Evolutionary conservation across 2,113 vertebrate genomes (phyloP).

Genomic region (Nothocercus nigrocapillus): DNA sequence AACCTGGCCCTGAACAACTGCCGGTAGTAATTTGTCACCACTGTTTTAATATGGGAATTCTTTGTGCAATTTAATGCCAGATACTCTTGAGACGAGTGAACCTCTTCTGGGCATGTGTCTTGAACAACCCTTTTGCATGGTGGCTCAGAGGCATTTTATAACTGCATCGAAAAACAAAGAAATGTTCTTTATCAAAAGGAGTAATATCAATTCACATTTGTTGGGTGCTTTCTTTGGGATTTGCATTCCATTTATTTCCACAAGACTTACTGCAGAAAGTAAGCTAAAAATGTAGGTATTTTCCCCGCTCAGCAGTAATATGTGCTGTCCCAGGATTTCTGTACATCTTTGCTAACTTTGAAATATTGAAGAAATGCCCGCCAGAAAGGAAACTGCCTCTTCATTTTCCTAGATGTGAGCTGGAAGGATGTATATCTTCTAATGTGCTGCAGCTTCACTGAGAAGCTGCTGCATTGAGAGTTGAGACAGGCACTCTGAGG

Average conservation of each 20-base stretch:
- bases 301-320: neutral
- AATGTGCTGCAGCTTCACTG: accelerated
- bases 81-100: neutral
- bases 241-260: neutral
- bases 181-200: neutral
- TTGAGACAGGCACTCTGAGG: neutral
- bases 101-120: neutral
- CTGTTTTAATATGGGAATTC: neutral
- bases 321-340: neutral
- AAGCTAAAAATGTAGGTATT: neutral
- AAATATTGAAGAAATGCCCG: neutral
- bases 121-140: neutral
- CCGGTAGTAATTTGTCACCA: neutral
- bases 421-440: neutral
- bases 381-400: neutral
- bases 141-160: neutral
- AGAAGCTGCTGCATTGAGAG: too few species aligned
- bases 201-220: neutral
- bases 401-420: neutral
- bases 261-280: neutral
- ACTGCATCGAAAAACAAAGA: neutral
- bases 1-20: neutral
- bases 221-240: neutral
- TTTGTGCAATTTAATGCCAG: neutral
- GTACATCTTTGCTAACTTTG: neutral